These are phyloP conservation scores for Crocodylus rhombifer DNA, from an alignment of 2,797 vertebrate species.

Conservation along the genomic window DNA sequence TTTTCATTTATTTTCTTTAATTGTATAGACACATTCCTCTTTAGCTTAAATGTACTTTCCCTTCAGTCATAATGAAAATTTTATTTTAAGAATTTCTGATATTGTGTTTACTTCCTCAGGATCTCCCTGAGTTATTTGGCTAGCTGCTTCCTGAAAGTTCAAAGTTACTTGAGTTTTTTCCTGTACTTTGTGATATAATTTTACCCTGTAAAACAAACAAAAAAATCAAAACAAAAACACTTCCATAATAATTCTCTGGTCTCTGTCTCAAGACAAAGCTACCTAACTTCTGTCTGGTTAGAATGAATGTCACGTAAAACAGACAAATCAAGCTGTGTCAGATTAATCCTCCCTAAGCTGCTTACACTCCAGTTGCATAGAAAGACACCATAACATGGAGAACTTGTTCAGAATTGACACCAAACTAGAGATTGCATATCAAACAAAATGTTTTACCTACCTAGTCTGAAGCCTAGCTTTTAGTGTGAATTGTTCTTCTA, in stretches of 20 bases:
- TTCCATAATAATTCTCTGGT: background rate
- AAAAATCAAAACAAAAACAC: background rate
- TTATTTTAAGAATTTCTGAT: background rate
- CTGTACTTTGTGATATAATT: background rate
- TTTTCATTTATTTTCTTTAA: background rate
- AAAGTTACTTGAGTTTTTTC: background rate
- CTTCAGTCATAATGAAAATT: background rate
- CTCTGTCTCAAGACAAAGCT: background rate
- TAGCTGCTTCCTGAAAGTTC: background rate
- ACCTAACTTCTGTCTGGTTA: background rate
- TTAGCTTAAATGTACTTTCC: background rate
- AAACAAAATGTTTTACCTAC: background rate
- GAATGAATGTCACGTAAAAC: constrained; percentile 16
- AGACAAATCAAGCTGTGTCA: constrained; percentile 49
- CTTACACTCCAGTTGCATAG: background rate
- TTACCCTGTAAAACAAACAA: background rate
- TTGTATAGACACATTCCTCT: background rate
- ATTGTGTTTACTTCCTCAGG: background rate
- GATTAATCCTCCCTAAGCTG: background rate
- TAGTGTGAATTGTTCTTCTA: background rate
- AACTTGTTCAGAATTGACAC: constrained; percentile 36
- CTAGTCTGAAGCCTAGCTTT: background rate
- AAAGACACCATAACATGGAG: background rate
- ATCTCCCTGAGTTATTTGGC: background rate
- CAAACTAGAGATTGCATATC: background rate